Evolutionary conservation across 2,888 invertebrate species (phyloP).

Genomic region (Hedychridium roseum): DNA sequence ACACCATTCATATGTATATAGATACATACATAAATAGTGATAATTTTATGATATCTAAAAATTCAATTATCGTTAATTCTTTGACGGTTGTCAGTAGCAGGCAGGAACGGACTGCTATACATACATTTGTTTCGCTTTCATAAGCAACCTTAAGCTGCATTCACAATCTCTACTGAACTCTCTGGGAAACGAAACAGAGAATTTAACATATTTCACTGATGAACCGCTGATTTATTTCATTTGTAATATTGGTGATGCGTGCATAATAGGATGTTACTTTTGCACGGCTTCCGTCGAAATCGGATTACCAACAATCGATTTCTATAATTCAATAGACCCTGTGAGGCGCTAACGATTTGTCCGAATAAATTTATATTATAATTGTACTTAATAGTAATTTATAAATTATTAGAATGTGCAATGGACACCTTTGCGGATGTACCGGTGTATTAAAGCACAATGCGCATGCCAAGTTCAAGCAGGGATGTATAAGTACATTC

Average conservation of each 20-base stretch:
- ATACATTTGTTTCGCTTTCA: too few relatives aligned
- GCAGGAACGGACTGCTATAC: too few relatives aligned
- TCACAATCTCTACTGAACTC: too few relatives aligned
- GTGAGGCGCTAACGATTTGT: too few relatives aligned
- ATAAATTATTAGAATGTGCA: background rate
- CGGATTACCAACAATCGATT: slow-evolving; percentile 20
- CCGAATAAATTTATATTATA: too few relatives aligned
- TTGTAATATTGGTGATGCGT: background rate
- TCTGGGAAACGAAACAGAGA: too few relatives aligned
- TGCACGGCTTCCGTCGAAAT: slow-evolving; percentile 20
- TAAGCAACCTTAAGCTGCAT: too few relatives aligned
- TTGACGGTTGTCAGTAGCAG: background rate
- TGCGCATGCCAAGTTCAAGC: too few relatives aligned
- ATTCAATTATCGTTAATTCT: background rate
- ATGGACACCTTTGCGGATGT: too few relatives aligned
- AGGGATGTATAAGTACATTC: too few relatives aligned
- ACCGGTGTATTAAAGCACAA: too few relatives aligned
- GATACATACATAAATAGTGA: background rate
- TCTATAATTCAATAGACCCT: slow-evolving; percentile 21
- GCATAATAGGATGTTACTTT: slow-evolving; percentile 24
- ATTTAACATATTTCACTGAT: background rate
- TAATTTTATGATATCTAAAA: background rate
- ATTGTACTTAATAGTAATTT: background rate
- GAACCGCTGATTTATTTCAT: background rate
- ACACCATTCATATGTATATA: background rate